phyloP scores from a whole-genome alignment of 2,888 invertebrate genomes.

The Melinopterus prodromus region DNA sequence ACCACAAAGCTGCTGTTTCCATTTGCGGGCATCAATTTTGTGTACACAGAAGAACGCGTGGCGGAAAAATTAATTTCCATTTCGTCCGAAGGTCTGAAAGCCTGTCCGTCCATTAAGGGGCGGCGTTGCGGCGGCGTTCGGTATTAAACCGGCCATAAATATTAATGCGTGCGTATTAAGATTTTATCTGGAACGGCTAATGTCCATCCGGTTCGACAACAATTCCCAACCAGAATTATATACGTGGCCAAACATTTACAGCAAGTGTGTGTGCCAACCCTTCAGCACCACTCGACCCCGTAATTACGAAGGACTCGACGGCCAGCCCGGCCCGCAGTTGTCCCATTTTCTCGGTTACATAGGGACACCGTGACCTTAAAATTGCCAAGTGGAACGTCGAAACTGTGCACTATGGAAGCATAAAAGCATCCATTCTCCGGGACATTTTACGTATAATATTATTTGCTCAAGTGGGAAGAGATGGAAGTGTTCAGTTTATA shows the following conservation, averaged over 20 bases:
- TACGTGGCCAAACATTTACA: not conserved
- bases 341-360: not conserved
- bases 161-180: not conserved
- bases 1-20: not conserved
- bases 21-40: not conserved
- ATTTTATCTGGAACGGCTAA: not conserved
- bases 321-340: not conserved
- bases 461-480: too few relatives aligned
- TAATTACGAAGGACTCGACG: not conserved
- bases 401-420: not conserved
- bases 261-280: not conserved
- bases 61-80: constrained; percentile 4
- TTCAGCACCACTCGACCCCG: not conserved
- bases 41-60: not conserved
- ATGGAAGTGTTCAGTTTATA: too few relatives aligned
- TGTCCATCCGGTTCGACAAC: constrained; percentile 4
- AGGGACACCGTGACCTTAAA: not conserved
- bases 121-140: not conserved
- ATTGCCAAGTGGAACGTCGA: not conserved
- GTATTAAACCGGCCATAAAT: not conserved
- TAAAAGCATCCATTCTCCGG: too few relatives aligned
- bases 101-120: not conserved
- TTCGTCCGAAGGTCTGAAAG: not conserved
- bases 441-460: too few relatives aligned
- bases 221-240: not conserved